These are phyloP conservation scores for Murina feae DNA, from an alignment of 2,113 vertebrate genomes.

Conservation along the genomic window DNA sequence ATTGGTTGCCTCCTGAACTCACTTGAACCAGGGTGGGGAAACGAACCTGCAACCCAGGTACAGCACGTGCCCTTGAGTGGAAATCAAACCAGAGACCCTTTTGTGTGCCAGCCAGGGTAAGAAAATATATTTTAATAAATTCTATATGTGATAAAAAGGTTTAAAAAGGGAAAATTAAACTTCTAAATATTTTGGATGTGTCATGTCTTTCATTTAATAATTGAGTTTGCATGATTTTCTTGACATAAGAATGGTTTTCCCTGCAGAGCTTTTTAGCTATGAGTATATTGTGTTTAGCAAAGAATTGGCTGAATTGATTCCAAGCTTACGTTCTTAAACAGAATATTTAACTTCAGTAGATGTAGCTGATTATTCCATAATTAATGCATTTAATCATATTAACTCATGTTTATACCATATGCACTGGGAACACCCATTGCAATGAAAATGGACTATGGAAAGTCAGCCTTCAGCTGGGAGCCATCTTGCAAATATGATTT, in stretches of 20 bases:
- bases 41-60: no score
- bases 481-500: neutral
- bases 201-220: conserved; percentile 26
- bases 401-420: neutral
- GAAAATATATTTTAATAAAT: neutral
- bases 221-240: neutral
- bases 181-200: neutral
- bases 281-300: neutral
- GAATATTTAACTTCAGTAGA: neutral
- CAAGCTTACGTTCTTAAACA: neutral
- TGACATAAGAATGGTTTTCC: neutral
- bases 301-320: conserved; percentile 20
- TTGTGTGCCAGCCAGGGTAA: no score
- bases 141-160: neutral
- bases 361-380: neutral
- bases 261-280: neutral
- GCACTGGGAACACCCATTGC: neutral
- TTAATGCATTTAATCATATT: neutral
- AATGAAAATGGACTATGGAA: neutral
- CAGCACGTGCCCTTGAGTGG: no score
- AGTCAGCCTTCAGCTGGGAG: neutral
- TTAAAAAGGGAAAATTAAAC: neutral
- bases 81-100: no score
- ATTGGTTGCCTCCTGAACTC: no score
- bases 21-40: no score